Base-by-base conservation (phyloP, 2,888 invertebrate genomes). In the Hirtodrosophila duncani region DNA sequence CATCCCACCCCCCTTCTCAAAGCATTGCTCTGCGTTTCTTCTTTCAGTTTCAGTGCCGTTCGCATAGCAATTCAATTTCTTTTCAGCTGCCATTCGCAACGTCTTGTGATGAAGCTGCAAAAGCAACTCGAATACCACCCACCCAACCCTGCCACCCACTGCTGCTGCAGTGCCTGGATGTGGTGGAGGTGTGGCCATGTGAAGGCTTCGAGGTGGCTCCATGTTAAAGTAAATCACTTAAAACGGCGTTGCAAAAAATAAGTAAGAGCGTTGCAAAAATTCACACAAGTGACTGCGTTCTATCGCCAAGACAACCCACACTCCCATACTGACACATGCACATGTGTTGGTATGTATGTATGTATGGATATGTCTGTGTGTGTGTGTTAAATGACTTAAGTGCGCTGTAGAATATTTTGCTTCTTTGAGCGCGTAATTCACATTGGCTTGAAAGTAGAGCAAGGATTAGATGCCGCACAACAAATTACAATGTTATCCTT, bases 31-130 rank as follows among this genome's bases (percentile, higher is more conserved):
- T 42, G 41, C 46, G 48, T 55, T 55, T 48, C 48, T 44, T 68
- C 44, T 63, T 20, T 7, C 50, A 26, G 34, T 49, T 7, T 21
- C 14, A 9, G 21, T 31, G 30, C 18, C 33, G 10, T 34, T 27
- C 20, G 10, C 14, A 56, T 55, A 56, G 64, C 78, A 74, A 74
- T 72, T 72, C 74, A 78, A 78, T 72, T 72, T 78, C 71, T 74
- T 62, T 58, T 62, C 53, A 69, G 59, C 59, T 65, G 67, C 43
- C 78, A 68, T 65, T 81, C 75, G 66, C 52, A 65, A 55, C 56
- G 78, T 72, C 81, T 71, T 77, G 72, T 63, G 67, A 70, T 67
- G 63, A 62, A 70, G 58, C 77, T 58, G 42, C 66, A 45, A n/a
- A n/a, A n/a, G n/a, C n/a, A n/a, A n/a, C n/a, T n/a, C n/a, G n/a